These are phyloP conservation scores for Toxostoma redivivum DNA, from an alignment of 2,113 vertebrate species.

Conservation along the genomic window DNA sequence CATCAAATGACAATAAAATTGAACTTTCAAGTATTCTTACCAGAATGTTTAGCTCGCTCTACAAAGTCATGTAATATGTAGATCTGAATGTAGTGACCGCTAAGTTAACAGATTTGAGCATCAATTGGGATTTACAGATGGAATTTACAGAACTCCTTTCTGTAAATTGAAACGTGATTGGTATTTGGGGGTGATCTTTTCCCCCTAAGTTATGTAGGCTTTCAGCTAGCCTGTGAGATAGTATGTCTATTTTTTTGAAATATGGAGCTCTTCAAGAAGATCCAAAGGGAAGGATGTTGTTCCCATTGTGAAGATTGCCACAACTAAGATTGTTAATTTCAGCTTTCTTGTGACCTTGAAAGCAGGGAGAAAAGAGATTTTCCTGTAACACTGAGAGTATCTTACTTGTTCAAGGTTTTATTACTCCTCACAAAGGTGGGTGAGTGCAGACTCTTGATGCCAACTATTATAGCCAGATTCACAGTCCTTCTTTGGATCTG, in stretches of 20 bases:
- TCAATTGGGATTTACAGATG: not conserved
- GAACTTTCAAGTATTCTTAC: not conserved
- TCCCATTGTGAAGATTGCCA: not conserved
- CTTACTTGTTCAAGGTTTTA: not conserved
- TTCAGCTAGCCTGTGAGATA: not conserved
- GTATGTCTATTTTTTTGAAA: not conserved
- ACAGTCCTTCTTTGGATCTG: not conserved
- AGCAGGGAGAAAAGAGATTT: not conserved
- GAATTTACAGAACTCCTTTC: not conserved
- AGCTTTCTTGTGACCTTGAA: not conserved
- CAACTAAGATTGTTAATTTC: not conserved
- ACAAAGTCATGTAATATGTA: not conserved
- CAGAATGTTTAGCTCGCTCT: not conserved
- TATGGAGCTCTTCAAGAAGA: not conserved
- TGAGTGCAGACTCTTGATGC: not conserved
- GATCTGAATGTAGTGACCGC: not conserved
- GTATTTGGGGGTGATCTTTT: not conserved
- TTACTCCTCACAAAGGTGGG: not conserved
- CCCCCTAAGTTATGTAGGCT: not conserved
- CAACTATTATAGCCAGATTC: not conserved
- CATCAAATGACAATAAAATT: not conserved
- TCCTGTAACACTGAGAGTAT: not conserved
- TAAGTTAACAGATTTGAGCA: not conserved
- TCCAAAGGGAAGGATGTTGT: not conserved
- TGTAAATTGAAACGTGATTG: not conserved